Evolutionary conservation across 30 jellyfish, hydroid and myxozoan species (phyloP).

Genomic region (Euphysa ruthae): DNA sequence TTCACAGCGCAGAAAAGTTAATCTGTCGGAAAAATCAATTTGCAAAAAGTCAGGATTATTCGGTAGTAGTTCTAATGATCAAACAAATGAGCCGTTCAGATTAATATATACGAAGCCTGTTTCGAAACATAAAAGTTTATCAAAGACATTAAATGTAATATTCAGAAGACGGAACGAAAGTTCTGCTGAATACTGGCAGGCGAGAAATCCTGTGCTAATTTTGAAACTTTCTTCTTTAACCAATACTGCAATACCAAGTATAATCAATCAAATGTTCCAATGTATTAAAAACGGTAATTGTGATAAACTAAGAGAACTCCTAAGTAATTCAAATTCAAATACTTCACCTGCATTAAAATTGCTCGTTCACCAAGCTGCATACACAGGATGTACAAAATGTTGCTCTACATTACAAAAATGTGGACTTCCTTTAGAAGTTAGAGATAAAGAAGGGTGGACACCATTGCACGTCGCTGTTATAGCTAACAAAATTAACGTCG

Average conservation of each 20-base stretch:
- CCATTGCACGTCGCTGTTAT: not conserved
- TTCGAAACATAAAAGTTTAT: too few relatives aligned
- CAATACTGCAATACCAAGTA: not conserved
- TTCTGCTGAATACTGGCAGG: too few relatives aligned
- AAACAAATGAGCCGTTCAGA: too few relatives aligned
- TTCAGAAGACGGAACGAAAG: too few relatives aligned
- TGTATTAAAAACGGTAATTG: not conserved
- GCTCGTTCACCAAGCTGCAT: conserved; percentile 1
- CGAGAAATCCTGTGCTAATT: too few relatives aligned
- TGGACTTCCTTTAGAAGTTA: not conserved
- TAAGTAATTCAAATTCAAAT: not conserved
- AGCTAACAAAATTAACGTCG: not conserved
- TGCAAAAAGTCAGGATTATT: too few relatives aligned
- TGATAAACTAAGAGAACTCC: not conserved
- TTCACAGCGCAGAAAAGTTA: too few relatives aligned
- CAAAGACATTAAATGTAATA: too few relatives aligned
- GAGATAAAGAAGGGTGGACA: not conserved
- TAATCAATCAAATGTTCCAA: not conserved
- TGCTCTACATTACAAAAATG: not conserved
- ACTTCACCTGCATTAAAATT: not conserved
- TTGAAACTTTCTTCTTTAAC: too few relatives aligned
- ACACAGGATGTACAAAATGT: not conserved
- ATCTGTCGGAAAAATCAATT: too few relatives aligned
- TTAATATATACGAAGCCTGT: too few relatives aligned
- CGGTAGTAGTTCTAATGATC: too few relatives aligned